Evolutionary conservation across 2,888 invertebrate genomes (phyloP).

Genomic region (Drosophila affinis): DNA sequence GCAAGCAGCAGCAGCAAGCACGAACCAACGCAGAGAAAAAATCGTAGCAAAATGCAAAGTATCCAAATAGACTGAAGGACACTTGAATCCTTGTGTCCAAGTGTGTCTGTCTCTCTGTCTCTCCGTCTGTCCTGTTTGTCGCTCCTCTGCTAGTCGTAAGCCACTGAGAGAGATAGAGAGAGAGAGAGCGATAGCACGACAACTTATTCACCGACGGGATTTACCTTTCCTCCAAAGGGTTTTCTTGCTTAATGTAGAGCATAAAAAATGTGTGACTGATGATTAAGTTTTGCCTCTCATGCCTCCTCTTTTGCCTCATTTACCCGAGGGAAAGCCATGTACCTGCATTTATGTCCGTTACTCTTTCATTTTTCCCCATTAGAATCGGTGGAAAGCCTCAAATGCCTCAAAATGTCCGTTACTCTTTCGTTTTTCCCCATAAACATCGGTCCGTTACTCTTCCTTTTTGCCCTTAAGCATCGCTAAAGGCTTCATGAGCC

Average conservation of each 20-base stretch:
- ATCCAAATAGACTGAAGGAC: constrained; percentile 80
- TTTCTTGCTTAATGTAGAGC: no score
- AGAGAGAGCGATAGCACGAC: background rate
- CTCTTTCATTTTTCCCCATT: no score
- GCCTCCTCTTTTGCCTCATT: no score
- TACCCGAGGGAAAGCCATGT: no score
- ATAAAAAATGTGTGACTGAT: no score
- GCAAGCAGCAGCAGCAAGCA: constrained; percentile 39
- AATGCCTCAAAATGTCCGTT: no score
- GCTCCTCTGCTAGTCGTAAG: background rate
- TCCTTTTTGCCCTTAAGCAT: background rate
- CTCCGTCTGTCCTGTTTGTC: constrained; percentile 6
- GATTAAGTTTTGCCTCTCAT: no score
- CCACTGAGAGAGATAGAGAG: background rate
- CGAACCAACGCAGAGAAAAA: constrained; percentile 20
- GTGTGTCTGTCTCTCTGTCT: constrained; percentile 46
- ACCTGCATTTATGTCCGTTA: no score
- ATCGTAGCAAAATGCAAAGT: constrained; percentile 63
- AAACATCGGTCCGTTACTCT: background rate
- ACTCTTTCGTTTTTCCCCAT: no score
- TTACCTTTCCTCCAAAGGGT: background rate
- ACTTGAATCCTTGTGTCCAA: constrained; percentile 70
- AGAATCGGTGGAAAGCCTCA: no score
- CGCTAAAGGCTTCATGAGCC: background rate
- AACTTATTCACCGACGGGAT: background rate